Evolutionary conservation across 2,113 vertebrate species (phyloP).

Genomic region (Chloropsis cyanopogon): DNA sequence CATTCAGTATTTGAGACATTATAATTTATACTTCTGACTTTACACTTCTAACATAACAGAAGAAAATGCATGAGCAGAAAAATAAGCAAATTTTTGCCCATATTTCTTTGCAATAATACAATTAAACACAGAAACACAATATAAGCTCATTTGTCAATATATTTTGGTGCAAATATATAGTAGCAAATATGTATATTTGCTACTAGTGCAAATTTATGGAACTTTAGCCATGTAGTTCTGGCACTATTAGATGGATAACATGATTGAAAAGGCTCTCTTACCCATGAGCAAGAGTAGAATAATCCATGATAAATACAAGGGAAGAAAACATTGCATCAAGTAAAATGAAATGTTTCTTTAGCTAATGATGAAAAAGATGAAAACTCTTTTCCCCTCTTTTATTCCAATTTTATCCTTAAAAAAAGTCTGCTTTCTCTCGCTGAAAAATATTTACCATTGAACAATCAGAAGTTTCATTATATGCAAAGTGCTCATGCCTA

Average conservation of each 20-base stretch:
- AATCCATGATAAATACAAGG: neutral
- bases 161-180: too few relatives aligned
- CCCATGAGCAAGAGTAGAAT: neutral
- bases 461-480: neutral
- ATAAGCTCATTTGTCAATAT: neutral
- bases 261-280: neutral
- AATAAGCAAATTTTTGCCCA: neutral
- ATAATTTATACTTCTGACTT: neutral
- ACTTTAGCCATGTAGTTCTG: neutral
- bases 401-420: neutral
- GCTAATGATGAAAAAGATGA: neutral
- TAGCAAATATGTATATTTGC: too few relatives aligned
- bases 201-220: neutral
- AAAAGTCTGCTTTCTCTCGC: neutral
- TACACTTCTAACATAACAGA: neutral
- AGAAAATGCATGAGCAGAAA: neutral
- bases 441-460: neutral
- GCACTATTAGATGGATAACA: neutral
- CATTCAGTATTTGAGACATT: neutral
- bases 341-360: neutral
- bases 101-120: neutral
- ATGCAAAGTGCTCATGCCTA: neutral
- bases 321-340: neutral
- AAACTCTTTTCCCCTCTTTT: neutral
- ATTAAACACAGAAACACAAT: neutral